phyloP scores from a whole-genome alignment of 1,140 invertebrate genomes.

The Calycopis cecrops region DNA sequence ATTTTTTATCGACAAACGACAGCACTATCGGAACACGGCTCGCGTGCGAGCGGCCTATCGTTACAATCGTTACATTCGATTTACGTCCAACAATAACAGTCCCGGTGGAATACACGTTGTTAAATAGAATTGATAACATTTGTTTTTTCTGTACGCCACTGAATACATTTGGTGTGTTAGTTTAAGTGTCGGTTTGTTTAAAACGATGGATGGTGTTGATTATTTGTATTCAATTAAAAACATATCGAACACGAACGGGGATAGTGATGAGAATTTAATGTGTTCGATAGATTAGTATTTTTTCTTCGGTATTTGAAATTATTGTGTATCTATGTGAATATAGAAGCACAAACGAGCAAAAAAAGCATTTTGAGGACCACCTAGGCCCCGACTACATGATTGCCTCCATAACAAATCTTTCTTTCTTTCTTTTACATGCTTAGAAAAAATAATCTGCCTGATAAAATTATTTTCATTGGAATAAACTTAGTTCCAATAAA shows the following conservation, averaged over 20 bases:
- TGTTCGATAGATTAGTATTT: background rate
- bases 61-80: constrained; percentile 15
- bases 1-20: constrained; percentile 13
- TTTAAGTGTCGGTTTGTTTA: constrained; percentile 17
- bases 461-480: no score
- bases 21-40: constrained; percentile 6
- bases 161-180: constrained; percentile 14
- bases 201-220: constrained; percentile 12
- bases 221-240: constrained; percentile 17
- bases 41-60: constrained; percentile 6
- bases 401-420: no score
- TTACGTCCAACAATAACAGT: constrained; percentile 20
- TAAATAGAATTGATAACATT: constrained; percentile 20
- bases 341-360: no score
- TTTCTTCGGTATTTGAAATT: background rate
- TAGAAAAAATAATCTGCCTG: no score
- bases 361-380: no score
- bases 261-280: background rate
- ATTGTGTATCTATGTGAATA: no score
- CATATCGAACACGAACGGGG: background rate
- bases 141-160: constrained; percentile 6
- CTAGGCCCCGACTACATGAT: no score
- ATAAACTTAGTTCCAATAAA: no score
- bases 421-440: no score
- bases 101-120: constrained; percentile 16